Conservation (phyloP, 2,797 vertebrate species). For the Semotilus atromaculatus region DNA sequence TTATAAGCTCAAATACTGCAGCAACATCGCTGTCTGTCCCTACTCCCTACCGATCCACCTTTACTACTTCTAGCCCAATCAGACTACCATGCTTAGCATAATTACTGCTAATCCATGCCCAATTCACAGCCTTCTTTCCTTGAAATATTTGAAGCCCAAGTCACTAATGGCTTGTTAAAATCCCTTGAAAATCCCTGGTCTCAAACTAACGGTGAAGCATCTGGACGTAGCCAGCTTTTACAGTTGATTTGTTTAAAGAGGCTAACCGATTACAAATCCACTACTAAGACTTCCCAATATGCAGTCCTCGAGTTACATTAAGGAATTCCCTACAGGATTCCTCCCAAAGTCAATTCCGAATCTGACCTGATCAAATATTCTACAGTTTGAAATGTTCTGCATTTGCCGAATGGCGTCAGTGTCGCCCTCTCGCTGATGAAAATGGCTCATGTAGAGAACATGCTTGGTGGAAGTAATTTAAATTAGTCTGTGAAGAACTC, state of each 20-base stretch:
- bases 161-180: slow-evolving; percentile 57
- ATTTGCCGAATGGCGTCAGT: slow-evolving; percentile 20
- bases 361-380: slow-evolving; percentile 54
- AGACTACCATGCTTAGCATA: slow-evolving; percentile 44
- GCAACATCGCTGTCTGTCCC: slow-evolving; percentile 20
- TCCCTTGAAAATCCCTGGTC: slow-evolving; percentile 48
- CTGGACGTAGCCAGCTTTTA: slow-evolving; percentile 48
- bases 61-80: slow-evolving; percentile 35
- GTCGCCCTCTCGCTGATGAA: slow-evolving; percentile 16
- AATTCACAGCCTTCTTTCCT: slow-evolving; percentile 46
- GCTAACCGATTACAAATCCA: slow-evolving; percentile 61
- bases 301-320: slow-evolving; percentile 33
- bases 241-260: slow-evolving; percentile 61
- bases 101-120: slow-evolving; percentile 50
- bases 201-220: slow-evolving; percentile 43
- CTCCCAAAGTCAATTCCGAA: slow-evolving; percentile 42
- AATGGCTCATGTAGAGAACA: slow-evolving; percentile 34
- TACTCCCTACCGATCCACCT: slow-evolving; percentile 29
- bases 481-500: slow-evolving; percentile 41
- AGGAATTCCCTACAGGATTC: slow-evolving; percentile 40
- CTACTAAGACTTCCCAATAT: slow-evolving; percentile 50
- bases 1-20: slow-evolving; percentile 19
- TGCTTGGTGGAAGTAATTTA: slow-evolving; percentile 31
- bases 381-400: slow-evolving; percentile 38
- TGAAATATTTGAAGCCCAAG: slow-evolving; percentile 44